phyloP scores from a whole-genome alignment of 1,140 invertebrate genomes.

The Metaphire vulgaris region DNA sequence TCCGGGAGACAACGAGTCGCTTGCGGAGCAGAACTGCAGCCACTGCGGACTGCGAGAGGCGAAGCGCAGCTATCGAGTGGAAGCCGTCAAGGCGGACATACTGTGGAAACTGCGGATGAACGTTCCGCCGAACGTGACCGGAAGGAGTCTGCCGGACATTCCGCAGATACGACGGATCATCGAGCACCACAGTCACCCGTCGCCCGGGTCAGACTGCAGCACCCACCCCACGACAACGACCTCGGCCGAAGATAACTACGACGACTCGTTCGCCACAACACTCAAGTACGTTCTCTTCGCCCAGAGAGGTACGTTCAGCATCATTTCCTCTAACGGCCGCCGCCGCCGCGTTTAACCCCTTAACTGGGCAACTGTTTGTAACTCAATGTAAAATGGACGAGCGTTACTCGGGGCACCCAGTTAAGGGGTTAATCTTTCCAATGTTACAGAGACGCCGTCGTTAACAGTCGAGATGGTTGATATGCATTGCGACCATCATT shows the following conservation, averaged over 20 bases:
- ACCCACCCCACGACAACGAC: too few relatives aligned
- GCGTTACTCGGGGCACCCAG: too few relatives aligned
- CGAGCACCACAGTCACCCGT: background rate
- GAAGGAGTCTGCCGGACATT: background rate
- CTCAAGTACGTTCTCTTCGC: background rate
- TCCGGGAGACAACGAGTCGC: background rate
- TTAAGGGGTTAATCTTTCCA: too few relatives aligned
- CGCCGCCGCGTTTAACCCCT: too few relatives aligned
- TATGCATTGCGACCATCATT: too few relatives aligned
- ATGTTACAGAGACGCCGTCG: too few relatives aligned
- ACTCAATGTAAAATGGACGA: too few relatives aligned
- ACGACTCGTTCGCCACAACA: background rate
- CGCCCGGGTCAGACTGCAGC: background rate
- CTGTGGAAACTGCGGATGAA: conserved; percentile 67
- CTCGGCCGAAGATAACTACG: background rate
- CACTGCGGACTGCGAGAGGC: conserved; percentile 6
- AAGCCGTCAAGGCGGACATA: conserved; percentile 74
- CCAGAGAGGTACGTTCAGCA: background rate
- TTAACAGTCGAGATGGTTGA: too few relatives aligned
- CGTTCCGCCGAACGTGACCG: conserved; percentile 61
- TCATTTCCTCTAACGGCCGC: too few relatives aligned
- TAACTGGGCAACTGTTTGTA: too few relatives aligned
- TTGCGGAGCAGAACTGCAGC: conserved; percentile 8
- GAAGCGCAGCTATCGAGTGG: conserved; percentile 35
- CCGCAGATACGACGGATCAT: background rate